Conservation (phyloP, 2,113 vertebrate species). For the Cheilinus undulatus region DNA sequence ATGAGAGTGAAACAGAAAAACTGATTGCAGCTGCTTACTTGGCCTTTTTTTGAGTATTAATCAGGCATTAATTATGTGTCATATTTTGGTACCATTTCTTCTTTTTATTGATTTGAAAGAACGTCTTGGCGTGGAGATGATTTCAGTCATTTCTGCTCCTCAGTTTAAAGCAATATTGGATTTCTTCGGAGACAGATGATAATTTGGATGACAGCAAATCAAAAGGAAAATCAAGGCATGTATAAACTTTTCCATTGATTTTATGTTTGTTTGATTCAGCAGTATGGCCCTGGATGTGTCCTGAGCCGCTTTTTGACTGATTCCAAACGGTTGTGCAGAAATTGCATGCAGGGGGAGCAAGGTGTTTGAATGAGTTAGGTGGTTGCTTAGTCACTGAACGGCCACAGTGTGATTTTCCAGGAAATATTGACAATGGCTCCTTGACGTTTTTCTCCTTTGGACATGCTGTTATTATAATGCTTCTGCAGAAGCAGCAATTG, state of each 20-base stretch:
- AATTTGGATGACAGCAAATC: conserved; percentile 7
- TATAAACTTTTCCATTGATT: not conserved
- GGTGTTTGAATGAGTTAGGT: not conserved
- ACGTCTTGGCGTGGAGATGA: not conserved
- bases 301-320: not conserved
- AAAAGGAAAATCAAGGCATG: not conserved
- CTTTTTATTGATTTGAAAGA: not conserved
- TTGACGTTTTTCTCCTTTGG: too few relatives aligned
- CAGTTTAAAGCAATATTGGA: not conserved
- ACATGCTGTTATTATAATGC: not conserved
- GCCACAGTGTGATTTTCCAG: not conserved
- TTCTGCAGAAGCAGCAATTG: conserved; percentile 11
- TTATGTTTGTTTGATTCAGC: not conserved
- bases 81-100: conserved; percentile 9
- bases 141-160: not conserved
- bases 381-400: not conserved
- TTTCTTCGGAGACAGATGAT: not conserved
- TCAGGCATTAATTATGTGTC: conserved; percentile 15
- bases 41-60: conserved; percentile 3
- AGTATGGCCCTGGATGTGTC: not conserved
- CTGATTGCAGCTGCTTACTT: conserved; percentile 7
- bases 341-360: not conserved
- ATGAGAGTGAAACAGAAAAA: conserved; percentile 1
- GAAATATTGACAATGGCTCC: not conserved
- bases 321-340: not conserved